phyloP scores from a whole-genome alignment of 1,140 invertebrate genomes.

The Saccostrea glomerata region DNA sequence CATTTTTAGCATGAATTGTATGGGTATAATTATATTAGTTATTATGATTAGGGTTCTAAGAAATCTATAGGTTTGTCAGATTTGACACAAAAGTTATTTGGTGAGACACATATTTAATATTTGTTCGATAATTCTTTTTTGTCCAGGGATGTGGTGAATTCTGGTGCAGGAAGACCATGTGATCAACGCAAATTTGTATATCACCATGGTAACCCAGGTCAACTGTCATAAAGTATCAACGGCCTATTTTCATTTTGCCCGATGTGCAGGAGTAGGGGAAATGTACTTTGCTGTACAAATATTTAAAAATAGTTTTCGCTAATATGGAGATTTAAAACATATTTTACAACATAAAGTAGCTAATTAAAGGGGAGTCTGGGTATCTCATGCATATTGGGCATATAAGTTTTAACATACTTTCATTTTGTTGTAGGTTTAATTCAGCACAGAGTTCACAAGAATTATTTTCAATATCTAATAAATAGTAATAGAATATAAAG shows the following conservation, averaged over 20 bases:
- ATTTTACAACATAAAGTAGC: too few relatives aligned
- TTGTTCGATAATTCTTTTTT: constrained; percentile 1
- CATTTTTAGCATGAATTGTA: too few relatives aligned
- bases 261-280: constrained; percentile 3
- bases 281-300: not conserved
- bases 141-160: constrained; percentile 2
- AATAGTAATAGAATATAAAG: not conserved
- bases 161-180: constrained; percentile 5
- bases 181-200: constrained; percentile 8
- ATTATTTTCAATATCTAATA: not conserved
- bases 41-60: not conserved
- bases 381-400: constrained; percentile 4
- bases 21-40: too few relatives aligned
- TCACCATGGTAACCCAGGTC: constrained; percentile 20
- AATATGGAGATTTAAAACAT: too few relatives aligned
- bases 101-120: not conserved
- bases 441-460: not conserved
- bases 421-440: constrained; percentile 10
- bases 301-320: too few relatives aligned
- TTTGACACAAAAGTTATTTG: not conserved
- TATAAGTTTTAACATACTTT: constrained; percentile 1
- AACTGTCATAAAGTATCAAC: constrained; percentile 14
- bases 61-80: not conserved
- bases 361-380: too few relatives aligned
- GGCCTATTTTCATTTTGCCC: constrained; percentile 20